These are phyloP conservation scores for Aporophyla nigra DNA, from an alignment of 2,888 invertebrate genomes.

Conservation along the genomic window DNA sequence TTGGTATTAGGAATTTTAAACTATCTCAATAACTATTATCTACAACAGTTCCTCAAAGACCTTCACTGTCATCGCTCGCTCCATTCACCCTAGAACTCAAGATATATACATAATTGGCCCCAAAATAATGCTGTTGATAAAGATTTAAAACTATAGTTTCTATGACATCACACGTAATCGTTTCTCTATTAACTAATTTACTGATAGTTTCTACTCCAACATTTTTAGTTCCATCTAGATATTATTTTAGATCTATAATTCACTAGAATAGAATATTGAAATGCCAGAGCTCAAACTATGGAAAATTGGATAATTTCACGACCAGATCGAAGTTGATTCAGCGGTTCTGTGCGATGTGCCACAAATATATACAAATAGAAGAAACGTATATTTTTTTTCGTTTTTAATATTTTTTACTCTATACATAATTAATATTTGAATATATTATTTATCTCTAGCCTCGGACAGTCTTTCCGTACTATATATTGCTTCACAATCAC, in stretches of 20 bases:
- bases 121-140: constrained; percentile 77
- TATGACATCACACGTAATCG: constrained; percentile 68
- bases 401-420: constrained; percentile 63
- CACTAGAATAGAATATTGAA: constrained; percentile 30
- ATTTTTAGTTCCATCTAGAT: constrained; percentile 30
- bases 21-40: not conserved
- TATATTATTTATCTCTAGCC: constrained; percentile 80
- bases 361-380: constrained; percentile 68
- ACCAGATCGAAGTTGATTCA: constrained; percentile 34
- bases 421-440: constrained; percentile 69
- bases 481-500: constrained; percentile 84
- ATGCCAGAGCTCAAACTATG: constrained; percentile 32
- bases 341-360: constrained; percentile 65
- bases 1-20: not conserved
- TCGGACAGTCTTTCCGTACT: constrained; percentile 85
- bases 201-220: constrained; percentile 33
- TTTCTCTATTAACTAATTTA: constrained; percentile 50
- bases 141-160: constrained; percentile 55
- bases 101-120: constrained; percentile 85
- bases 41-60: not conserved
- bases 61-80: constrained; percentile 61
- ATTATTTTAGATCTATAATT: constrained; percentile 8
- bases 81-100: constrained; percentile 73
- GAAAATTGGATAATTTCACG: constrained; percentile 29
- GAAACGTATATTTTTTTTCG: constrained; percentile 53